Evolutionary conservation across 2,888 invertebrate species (phyloP).

Genomic region (Andrena hattorfiana): DNA sequence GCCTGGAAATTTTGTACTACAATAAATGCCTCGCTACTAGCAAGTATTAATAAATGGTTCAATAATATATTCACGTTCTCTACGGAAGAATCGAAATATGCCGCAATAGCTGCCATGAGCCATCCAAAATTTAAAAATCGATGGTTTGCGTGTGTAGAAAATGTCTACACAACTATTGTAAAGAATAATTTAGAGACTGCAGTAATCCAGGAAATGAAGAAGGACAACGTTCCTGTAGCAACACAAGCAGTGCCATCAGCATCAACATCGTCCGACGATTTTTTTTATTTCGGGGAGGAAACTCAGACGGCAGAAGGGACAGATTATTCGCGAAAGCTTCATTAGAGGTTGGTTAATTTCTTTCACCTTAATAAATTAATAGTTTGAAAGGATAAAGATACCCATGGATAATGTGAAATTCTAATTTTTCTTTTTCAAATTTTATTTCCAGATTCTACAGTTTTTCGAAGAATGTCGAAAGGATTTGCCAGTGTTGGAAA

Average conservation of each 20-base stretch:
- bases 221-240: neutral
- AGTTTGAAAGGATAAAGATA: too few species aligned
- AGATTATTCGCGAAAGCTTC: neutral
- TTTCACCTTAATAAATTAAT: neutral
- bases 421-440: neutral
- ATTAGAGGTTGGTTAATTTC: neutral
- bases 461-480: neutral
- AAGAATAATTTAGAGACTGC: neutral
- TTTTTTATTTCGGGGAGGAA: neutral
- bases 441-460: neutral
- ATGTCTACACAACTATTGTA: neutral
- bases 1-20: neutral
- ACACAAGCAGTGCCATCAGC: neutral
- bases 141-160: neutral
- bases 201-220: neutral
- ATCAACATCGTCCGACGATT: neutral
- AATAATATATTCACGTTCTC: neutral
- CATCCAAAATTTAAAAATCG: neutral
- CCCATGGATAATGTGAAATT: neutral
- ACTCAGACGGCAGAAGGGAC: neutral
- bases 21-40: neutral
- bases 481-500: neutral
- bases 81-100: neutral
- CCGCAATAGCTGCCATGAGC: neutral
- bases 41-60: neutral